These are phyloP conservation scores for Euzophera pinguis DNA, from an alignment of 2,888 invertebrate species.

Conservation along the genomic window DNA sequence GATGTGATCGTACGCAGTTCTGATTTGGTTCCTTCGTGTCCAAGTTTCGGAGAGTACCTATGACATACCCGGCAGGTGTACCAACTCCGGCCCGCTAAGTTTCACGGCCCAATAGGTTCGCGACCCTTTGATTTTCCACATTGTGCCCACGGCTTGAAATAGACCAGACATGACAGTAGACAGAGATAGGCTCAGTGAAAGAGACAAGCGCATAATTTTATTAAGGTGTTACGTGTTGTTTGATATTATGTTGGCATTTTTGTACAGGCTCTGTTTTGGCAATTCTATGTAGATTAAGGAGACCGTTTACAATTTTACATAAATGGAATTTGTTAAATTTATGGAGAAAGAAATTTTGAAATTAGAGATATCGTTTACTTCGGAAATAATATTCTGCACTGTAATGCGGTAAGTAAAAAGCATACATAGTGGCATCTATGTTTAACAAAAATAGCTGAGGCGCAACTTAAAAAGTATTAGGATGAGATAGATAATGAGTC, in stretches of 20 bases:
- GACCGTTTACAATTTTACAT: too few species aligned
- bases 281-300: too few species aligned
- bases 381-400: too few species aligned
- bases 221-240: conserved; percentile 7
- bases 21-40: conserved; percentile 15
- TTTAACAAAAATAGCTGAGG: too few species aligned
- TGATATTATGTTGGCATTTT: not conserved
- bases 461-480: too few species aligned
- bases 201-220: conserved; percentile 20
- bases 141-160: conserved; percentile 35
- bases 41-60: conserved; percentile 23
- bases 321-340: too few species aligned
- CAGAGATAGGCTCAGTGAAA: conserved; percentile 21
- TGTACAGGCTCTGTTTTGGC: too few species aligned
- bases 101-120: conserved; percentile 28
- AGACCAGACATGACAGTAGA: conserved; percentile 34
- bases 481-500: too few species aligned
- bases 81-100: conserved; percentile 27
- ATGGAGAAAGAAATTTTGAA: too few species aligned
- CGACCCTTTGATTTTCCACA: conserved; percentile 44
- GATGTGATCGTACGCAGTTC: not conserved
- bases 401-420: too few species aligned
- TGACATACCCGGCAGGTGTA: conserved; percentile 25
- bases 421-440: too few species aligned
- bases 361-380: too few species aligned